Base-by-base conservation (phyloP, 2,888 invertebrate genomes). In the Myopa testacea region DNA sequence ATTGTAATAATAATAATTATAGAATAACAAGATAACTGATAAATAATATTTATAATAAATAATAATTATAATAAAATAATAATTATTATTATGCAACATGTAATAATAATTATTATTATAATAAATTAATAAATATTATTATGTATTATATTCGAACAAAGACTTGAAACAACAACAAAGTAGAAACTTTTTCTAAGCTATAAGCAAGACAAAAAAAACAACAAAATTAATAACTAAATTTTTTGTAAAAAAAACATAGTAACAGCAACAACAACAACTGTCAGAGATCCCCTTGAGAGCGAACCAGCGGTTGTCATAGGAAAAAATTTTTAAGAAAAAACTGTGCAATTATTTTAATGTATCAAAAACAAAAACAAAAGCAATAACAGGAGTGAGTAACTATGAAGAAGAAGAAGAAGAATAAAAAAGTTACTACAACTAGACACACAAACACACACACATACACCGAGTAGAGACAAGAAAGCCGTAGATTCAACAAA, bases 251-350 rank as follows among this genome's bases (percentile, higher is more conserved):
- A 7, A 19, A 60, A 3, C 3, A 62, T n/a, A n/a, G 62, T 19
- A 6, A 45, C 45, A 45, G 4, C 55, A 55, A 55, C 14, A 55
- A 55, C 37, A 67, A 69, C 38, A 45, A 65, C 52, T 34, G 65
- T 6, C 79, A 68, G 77, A 81, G 80, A 79, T 81, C 80, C 80
- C 81, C 81, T 82, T 82, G 81, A 80, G 77, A 72, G 55, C 16
- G 55, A 5, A n/a, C 16, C 16, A 5, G 55, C 55, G 78, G 77
- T 78, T 80, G 80, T 78, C 81, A 80, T 79, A 80, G 81, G 76
- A 81, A 81, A 75, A 58, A 69, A 82, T 80, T 45, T 81, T 81
- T 67, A 67, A 78, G 26, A 81, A 82, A 82, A 81, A 78, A 78
- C 65, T 78, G 68, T 75, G 77, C 77, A 80, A 81, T 80, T 80